Percentiles rank a stretch among this genome's conserved stretches.
Conservation (phyloP, 2,113 vertebrate species). For the Bufo gargarizans region DNA sequence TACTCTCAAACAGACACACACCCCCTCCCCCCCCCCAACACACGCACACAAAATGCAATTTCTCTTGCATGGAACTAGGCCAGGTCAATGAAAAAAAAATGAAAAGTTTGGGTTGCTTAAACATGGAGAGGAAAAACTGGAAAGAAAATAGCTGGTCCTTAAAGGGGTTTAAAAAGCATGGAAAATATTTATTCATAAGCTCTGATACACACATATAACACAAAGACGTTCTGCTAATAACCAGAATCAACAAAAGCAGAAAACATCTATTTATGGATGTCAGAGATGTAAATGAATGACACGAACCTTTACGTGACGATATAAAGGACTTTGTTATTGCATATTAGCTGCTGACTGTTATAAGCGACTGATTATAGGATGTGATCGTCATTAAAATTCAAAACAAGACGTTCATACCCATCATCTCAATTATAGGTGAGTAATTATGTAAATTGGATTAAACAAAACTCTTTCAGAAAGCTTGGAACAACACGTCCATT, state of each 20-base stretch:
- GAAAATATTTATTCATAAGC: neutral
- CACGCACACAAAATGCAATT: no score
- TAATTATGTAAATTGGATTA: conserved; percentile 56
- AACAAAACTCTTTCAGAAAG: conserved; percentile 16
- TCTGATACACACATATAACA: neutral
- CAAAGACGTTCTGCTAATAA: neutral
- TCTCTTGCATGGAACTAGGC: no score
- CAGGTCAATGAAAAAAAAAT: no score
- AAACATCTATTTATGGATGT: neutral
- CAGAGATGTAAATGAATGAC: neutral
- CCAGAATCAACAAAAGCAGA: neutral
- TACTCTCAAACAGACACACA: no score
- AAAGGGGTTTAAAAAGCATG: neutral
- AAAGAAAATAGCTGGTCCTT: no score
- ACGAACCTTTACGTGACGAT: neutral
- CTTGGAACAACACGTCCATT: neutral
- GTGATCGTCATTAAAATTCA: conserved; percentile 42
- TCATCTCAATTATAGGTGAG: conserved; percentile 44
- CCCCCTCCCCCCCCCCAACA: no score
- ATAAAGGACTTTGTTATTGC: neutral
- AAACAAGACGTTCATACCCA: neutral
- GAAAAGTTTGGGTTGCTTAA: no score
- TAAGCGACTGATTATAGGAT: neutral
- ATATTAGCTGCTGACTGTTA: neutral
- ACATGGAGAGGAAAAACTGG: no score